Conservation (phyloP, 2,797 vertebrate genomes). For the Pitangus sulphuratus region DNA sequence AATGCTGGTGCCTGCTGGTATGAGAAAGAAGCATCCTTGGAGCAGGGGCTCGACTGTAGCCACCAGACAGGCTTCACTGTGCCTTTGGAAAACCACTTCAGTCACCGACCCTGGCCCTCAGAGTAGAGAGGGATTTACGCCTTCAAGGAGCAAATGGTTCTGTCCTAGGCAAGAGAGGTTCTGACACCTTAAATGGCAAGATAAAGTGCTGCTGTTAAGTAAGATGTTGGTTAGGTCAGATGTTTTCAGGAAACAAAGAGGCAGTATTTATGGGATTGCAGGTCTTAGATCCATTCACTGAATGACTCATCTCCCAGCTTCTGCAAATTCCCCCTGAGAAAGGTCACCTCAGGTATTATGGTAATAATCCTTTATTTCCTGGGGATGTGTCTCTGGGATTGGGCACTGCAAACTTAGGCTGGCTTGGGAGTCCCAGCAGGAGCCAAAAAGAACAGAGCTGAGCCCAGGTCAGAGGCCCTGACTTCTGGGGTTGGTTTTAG, state of each 20-base stretch:
- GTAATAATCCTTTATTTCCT: slow-evolving; percentile 11
- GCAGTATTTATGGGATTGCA: neutral
- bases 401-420: neutral
- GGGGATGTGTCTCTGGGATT: neutral
- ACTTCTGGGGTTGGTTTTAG: neutral
- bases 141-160: neutral
- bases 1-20: neutral
- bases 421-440: neutral
- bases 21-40: neutral
- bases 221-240: neutral
- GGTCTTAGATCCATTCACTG: neutral
- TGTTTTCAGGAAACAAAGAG: neutral
- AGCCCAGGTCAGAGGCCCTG: neutral
- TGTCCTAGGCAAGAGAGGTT: neutral
- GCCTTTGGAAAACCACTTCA: neutral
- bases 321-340: slow-evolving; percentile 30
- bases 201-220: neutral
- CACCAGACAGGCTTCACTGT: neutral
- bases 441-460: neutral
- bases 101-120: neutral
- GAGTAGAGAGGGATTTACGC: neutral
- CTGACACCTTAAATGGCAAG: neutral
- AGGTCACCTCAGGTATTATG: slow-evolving; percentile 18
- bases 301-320: slow-evolving; percentile 27
- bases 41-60: neutral